Base-by-base conservation (phyloP, 2,888 invertebrate genomes). In the Flabesymbios commensalis region DNA sequence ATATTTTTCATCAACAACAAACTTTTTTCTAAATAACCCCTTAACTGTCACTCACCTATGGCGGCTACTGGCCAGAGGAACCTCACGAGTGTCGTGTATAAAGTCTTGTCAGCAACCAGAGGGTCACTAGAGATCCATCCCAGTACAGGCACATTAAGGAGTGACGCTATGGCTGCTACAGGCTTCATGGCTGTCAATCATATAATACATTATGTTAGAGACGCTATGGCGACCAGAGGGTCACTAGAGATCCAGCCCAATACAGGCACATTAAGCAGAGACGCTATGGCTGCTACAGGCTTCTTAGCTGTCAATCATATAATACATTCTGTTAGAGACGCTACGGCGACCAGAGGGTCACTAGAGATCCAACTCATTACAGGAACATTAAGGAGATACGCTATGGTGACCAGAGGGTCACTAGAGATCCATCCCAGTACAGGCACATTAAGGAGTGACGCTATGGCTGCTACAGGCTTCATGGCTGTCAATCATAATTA, bases 361-460 rank as follows among this genome's bases (percentile, higher is more conserved):
- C 72, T 71, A 33, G 74, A 71, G 26, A 77, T 66, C 78, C 78
- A 78, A 61, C 76, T 73, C 41, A 78, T 68, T n/a, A 76, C 64
- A 1, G 77, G 73, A 19, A 75, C 68, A 63, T 77, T 64, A 47
- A 69, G 64, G 60, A 73, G 72, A 17, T 77, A 65, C 3, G 71
- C 74, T 29, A 78, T 59, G 43, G 76, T 72, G 1, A 74, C 76
- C 4, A 76, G 53, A 17, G 74, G 72, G 48, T 74, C 74, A 45
- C 72, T 71, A 33, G 74, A 71, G 26, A 77, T 66, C 78, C 78
- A 78, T 61, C 76, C 74, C 41, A 78, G 68, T n/a, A 76, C 64
- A 1, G 77, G 73, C 22, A 75, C 68, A 63, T 77, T 64, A 47
- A 69, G 64, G 60, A 73, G 72, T 14, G 78, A 65, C 3, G 71